Conservation (phyloP, 2,113 vertebrate genomes). For the Macaca nemestrina region DNA sequence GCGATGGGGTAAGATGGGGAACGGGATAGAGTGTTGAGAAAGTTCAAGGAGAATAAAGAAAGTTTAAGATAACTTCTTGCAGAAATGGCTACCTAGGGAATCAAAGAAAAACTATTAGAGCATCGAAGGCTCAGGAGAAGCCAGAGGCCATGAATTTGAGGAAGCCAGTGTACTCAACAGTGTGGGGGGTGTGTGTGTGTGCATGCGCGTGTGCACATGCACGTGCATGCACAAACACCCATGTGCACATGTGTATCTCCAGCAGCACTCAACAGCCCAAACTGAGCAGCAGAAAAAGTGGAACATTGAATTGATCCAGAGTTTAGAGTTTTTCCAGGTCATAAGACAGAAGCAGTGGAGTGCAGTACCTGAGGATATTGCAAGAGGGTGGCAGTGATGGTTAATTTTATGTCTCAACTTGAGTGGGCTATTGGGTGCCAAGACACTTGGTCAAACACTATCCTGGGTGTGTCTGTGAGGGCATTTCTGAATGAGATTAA, state of each 20-base stretch:
- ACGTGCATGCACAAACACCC: not conserved
- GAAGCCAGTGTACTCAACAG: not conserved
- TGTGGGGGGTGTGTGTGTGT: too few relatives aligned
- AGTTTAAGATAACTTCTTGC: not conserved
- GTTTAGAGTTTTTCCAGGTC: not conserved
- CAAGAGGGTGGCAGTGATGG: too few relatives aligned
- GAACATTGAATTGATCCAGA: not conserved
- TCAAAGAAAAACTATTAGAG: not conserved
- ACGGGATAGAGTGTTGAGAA: not conserved
- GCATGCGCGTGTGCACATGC: rapidly evolving
- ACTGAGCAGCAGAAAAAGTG: not conserved
- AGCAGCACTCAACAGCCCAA: not conserved
- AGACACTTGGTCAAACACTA: not conserved
- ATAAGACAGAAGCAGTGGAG: not conserved
- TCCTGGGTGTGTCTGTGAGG: not conserved
- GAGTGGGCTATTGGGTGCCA: not conserved
- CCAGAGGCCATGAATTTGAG: not conserved
- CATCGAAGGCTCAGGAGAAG: not conserved
- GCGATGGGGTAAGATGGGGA: not conserved
- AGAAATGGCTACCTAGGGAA: not conserved
- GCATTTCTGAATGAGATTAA: not conserved
- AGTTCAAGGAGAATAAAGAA: not conserved
- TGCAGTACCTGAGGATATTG: not conserved
- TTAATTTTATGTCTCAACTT: not conserved
- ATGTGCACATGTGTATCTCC: not conserved